Base-by-base conservation (phyloP, 1,140 invertebrate genomes). In the Tetramorium alpestre region DNA sequence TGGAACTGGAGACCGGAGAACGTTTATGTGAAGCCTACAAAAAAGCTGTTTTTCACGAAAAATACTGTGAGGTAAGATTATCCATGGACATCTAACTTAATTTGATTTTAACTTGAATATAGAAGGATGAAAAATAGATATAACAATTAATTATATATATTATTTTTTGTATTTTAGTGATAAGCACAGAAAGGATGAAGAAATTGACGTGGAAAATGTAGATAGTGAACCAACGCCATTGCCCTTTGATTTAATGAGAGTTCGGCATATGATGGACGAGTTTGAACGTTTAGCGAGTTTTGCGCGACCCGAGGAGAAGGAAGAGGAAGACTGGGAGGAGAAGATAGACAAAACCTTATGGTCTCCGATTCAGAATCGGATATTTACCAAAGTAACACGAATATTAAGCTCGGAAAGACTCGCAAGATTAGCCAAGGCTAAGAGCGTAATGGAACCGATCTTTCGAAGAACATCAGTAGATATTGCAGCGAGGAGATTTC, bases 401-500 rank as follows among this genome's bases (percentile, higher is more conserved):
- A 96, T 98, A 76, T 93, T 98, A n/a, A 96, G 98, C 90, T 94
- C 95, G 33, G 98, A 98, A 92, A 95, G 97, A 51, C 94, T 98
- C 44, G 95, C 97, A 0, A 96, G 97, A 78, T 93, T 98, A 38
- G 96, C 97, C 0, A 94, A 95, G 88, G 94, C 94, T 51, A 96
- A 95, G 22, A 95, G 94, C 62, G 94, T 96, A 85, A 95, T 96
- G 87, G 97, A 97, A 92, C 96, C 97, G 3, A 95, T 98, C 10
- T 95, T 97, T 85, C 95, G 97, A 64, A 95, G 97, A 60, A 96
- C 96, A 2, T 96, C 96, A 8, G 95, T 98, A 10, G 97, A 98
- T 91, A 97, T 97, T 81, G 96, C 97, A 2, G 96, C 97, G 0
- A 96, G 96, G 86, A 95, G 97, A 73, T 95, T 98, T 78, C 95